phyloP scores from a whole-genome alignment of 2,113 vertebrate genomes.

The Dasyprocta punctata region DNA sequence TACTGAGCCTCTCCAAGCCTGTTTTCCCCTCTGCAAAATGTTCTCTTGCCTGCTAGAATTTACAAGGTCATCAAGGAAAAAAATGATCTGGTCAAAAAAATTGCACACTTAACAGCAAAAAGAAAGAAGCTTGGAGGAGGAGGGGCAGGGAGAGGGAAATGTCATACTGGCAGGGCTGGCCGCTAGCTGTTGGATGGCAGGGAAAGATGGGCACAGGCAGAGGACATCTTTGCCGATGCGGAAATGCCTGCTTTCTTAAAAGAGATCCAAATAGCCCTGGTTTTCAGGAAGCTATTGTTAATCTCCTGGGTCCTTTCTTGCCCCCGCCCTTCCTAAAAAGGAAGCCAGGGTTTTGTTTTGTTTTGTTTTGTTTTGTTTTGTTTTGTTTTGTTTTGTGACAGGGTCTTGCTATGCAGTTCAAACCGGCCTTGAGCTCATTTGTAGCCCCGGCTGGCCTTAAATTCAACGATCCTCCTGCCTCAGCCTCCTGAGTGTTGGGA shows the following conservation, averaged over 20 bases:
- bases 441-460: too few species aligned
- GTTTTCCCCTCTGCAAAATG: not conserved
- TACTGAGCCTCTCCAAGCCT: not conserved
- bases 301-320: not conserved
- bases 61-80: not conserved
- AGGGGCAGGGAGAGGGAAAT: not conserved
- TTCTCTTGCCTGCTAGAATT: not conserved
- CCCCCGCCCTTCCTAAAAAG: not conserved
- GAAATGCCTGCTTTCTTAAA: not conserved
- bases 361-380: too few species aligned
- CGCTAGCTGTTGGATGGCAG: not conserved
- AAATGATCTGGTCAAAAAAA: slow-evolving; percentile 26
- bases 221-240: not conserved
- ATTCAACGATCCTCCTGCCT: too few species aligned
- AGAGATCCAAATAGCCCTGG: not conserved
- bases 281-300: not conserved
- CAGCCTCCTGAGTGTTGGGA: too few species aligned
- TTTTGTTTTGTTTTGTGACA: too few species aligned
- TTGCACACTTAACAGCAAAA: not conserved
- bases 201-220: not conserved
- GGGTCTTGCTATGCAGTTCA: too few species aligned
- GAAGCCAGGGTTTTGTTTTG: not conserved
- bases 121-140: not conserved
- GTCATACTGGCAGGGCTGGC: not conserved
- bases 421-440: too few species aligned